Percentiles rank a stretch among this genome's conserved stretches.
phyloP scores from a whole-genome alignment of 2,888 invertebrate species.

The Muschampia plurimacula region DNA sequence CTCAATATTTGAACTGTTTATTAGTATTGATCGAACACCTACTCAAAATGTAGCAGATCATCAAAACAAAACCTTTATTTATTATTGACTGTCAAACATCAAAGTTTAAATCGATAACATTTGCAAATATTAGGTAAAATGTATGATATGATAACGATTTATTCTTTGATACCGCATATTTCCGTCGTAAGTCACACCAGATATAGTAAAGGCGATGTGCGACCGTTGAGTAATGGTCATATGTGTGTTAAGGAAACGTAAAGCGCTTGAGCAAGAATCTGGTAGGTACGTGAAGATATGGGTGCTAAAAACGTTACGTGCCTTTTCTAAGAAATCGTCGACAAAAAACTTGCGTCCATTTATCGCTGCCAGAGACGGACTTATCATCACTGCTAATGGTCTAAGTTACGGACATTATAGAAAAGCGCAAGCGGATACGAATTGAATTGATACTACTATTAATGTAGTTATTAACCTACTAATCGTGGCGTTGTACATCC shows the following conservation, averaged over 20 bases:
- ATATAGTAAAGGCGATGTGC: conserved; percentile 13
- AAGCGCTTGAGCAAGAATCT: conserved; percentile 30
- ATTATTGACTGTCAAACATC: conserved; percentile 58
- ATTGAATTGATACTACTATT: background rate
- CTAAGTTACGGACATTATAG: conserved; percentile 12
- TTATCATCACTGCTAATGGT: conserved; percentile 28
- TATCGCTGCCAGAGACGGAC: conserved; percentile 18
- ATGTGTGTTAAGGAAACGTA: conserved; percentile 28
- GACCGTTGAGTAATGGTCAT: conserved; percentile 31
- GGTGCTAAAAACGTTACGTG: conserved; percentile 52
- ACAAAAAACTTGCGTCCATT: conserved; percentile 33
- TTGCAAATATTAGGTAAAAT: conserved; percentile 29
- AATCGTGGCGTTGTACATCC: no score
- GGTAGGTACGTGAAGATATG: conserved; percentile 23
- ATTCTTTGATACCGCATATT: conserved; percentile 37
- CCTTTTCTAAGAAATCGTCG: conserved; percentile 52
- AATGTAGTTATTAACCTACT: no score
- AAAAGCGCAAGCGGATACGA: background rate
- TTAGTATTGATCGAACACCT: conserved; percentile 63
- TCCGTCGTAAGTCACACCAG: conserved; percentile 32
- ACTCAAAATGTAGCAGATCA: conserved; percentile 65
- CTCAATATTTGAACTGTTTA: conserved; percentile 63
- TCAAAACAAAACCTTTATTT: conserved; percentile 64
- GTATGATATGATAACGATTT: conserved; percentile 37
- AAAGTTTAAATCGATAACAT: conserved; percentile 61